Conservation (phyloP, 1,140 invertebrate species). For the Drosophila nigrodunni region DNA sequence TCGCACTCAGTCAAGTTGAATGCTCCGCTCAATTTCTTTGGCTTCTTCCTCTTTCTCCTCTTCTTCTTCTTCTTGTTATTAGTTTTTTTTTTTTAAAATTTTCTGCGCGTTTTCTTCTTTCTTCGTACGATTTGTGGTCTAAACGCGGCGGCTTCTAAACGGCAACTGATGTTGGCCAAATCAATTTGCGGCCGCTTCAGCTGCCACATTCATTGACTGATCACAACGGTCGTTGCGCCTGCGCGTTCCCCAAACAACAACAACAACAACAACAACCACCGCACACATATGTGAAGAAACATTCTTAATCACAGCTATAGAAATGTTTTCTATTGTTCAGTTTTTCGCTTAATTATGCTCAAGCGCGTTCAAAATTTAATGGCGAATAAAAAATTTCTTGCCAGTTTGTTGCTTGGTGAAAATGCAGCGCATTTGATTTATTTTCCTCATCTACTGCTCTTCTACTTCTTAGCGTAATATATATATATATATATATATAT, state of each 20-base stretch:
- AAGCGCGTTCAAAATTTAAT: constrained; percentile 76
- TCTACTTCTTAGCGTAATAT: constrained; percentile 3
- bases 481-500: too few species aligned
- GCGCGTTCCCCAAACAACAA: constrained; percentile 13
- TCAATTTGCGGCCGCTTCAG: constrained; percentile 58
- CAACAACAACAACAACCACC: not conserved
- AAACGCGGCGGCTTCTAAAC: constrained; percentile 75
- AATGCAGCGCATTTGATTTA: constrained; percentile 72
- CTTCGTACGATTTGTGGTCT: constrained; percentile 49
- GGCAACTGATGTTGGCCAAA: constrained; percentile 78
- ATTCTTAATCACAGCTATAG: constrained; percentile 76
- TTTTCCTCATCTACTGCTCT: constrained; percentile 6
- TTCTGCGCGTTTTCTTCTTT: constrained; percentile 23
- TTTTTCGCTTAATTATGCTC: constrained; percentile 77
- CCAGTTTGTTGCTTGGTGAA: constrained; percentile 50
- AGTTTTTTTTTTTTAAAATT: constrained; percentile 16
- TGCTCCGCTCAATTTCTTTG: constrained; percentile 33
- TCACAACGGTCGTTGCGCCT: constrained; percentile 12
- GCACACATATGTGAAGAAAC: constrained; percentile 37
- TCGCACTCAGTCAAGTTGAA: constrained; percentile 38
- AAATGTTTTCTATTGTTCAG: constrained; percentile 70
- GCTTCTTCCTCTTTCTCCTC: too few species aligned
- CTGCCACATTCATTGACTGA: constrained; percentile 26
- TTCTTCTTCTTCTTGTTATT: constrained; percentile 9
- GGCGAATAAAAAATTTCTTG: constrained; percentile 73